Conservation (phyloP, 2,888 invertebrate genomes). For the Phrixothrix hirtus region DNA sequence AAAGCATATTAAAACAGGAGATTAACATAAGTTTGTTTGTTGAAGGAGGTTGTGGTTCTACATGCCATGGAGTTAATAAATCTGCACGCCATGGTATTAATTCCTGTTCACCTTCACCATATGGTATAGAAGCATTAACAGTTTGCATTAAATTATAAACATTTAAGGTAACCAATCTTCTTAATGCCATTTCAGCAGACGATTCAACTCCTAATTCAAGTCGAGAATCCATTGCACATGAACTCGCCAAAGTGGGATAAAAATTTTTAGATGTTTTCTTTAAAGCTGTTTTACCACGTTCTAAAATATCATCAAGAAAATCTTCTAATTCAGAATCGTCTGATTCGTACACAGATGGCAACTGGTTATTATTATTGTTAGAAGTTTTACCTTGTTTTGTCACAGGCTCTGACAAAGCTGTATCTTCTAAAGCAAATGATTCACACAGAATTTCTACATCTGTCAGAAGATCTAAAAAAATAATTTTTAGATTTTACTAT, state of each 20-base stretch:
- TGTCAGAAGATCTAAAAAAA: constrained; percentile 41
- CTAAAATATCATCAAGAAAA: constrained; percentile 70
- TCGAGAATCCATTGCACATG: constrained; percentile 75
- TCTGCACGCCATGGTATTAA: constrained; percentile 56
- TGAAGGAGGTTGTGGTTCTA: constrained; percentile 53
- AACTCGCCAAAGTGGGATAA: constrained; percentile 50
- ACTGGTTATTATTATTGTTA: constrained; percentile 54
- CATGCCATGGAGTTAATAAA: constrained; percentile 58
- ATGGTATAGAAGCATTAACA: constrained; percentile 49
- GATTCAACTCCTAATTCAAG: constrained; percentile 80
- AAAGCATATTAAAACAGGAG: constrained; percentile 70
- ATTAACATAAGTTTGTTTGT: constrained; percentile 66
- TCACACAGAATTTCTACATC: constrained; percentile 46
- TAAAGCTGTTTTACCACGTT: constrained; percentile 63
- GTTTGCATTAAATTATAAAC: constrained; percentile 47
- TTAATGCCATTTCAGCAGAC: constrained; percentile 73
- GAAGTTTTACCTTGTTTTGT: constrained; percentile 40
- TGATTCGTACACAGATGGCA: constrained; percentile 76
- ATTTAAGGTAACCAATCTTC: constrained; percentile 57
- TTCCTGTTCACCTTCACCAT: constrained; percentile 53
- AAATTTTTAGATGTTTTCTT: constrained; percentile 38
- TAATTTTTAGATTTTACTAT: constrained; percentile 15
- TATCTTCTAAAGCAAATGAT: constrained; percentile 43
- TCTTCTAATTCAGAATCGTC: constrained; percentile 84
- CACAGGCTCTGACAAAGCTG: constrained; percentile 35